These are phyloP conservation scores for Paguma larvata DNA, from an alignment of 2,797 vertebrate species.

Conservation along the genomic window DNA sequence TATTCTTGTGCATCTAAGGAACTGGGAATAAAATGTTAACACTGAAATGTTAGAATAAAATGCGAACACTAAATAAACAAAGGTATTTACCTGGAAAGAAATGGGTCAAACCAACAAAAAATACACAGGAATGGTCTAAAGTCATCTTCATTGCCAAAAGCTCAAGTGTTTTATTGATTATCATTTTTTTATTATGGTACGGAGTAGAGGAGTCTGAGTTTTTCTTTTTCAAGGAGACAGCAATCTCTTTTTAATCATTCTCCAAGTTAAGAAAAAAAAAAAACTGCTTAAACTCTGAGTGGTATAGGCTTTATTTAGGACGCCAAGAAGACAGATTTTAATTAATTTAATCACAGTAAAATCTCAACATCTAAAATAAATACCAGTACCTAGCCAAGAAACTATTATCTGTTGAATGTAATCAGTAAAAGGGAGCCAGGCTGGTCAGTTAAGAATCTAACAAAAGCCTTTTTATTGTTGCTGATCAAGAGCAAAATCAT, in stretches of 20 bases:
- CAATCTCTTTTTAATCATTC: slow-evolving; percentile 26
- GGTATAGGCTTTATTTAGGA: slow-evolving; percentile 29
- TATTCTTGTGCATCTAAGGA: not conserved
- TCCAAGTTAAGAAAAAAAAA: not conserved
- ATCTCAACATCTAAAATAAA: slow-evolving; percentile 76
- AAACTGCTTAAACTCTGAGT: slow-evolving; percentile 25
- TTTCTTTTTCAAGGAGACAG: slow-evolving; percentile 6
- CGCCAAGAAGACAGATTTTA: slow-evolving; percentile 68
- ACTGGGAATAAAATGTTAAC: not conserved
- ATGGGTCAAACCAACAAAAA: not conserved
- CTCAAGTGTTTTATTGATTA: not conserved
- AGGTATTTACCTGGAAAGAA: slow-evolving; percentile 26
- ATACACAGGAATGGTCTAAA: not conserved
- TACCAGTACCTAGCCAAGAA: slow-evolving; percentile 44
- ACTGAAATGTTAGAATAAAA: slow-evolving; percentile 43
- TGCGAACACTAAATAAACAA: slow-evolving; percentile 33
- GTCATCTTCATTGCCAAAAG: not conserved
- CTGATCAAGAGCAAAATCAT: not conserved
- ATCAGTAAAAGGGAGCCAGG: slow-evolving; percentile 42
- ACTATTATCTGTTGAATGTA: slow-evolving; percentile 62
- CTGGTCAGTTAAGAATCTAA: slow-evolving; percentile 47
- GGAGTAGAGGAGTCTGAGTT: not conserved
- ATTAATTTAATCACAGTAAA: slow-evolving; percentile 71
- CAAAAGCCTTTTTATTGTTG: slow-evolving; percentile 41
- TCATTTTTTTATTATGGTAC: not conserved